Conservation (phyloP, 92 coral and sea anemone species). For the Montipora capitata region DNA sequence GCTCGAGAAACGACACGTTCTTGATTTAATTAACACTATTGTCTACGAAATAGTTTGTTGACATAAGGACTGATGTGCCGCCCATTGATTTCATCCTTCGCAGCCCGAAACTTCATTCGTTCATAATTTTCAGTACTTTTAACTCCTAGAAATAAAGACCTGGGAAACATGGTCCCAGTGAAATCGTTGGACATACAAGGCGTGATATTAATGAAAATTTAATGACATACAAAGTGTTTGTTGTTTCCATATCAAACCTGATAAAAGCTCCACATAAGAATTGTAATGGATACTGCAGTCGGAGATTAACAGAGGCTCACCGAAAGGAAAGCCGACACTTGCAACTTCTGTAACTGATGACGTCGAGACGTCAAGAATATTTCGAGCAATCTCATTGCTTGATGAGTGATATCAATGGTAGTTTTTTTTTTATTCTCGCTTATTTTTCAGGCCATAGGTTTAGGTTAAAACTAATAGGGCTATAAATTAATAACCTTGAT, state of each 20-base stretch:
- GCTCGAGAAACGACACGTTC: constrained; percentile 26
- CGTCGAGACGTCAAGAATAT: constrained; percentile 26
- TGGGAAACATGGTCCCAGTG: neutral
- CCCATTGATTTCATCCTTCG: constrained; percentile 18
- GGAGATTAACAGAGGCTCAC: constrained; percentile 43
- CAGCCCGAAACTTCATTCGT: neutral
- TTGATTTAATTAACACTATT: constrained; percentile 80
- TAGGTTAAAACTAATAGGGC: neutral
- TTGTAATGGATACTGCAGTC: constrained; percentile 70
- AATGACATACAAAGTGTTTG: constrained; percentile 39
- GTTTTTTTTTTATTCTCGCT: neutral
- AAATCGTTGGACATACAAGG: constrained; percentile 25
- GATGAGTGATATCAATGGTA: constrained; percentile 1
- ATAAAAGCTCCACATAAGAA: constrained; percentile 45
- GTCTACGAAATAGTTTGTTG: constrained; percentile 77
- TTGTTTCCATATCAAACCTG: constrained; percentile 57
- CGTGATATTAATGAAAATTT: constrained; percentile 59
- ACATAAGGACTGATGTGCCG: constrained; percentile 67
- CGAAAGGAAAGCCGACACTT: constrained; percentile 48
- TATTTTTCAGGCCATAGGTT: neutral
- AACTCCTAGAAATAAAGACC: constrained; percentile 38
- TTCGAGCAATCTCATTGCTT: neutral
- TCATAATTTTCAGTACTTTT: neutral
- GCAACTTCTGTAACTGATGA: constrained; percentile 35
- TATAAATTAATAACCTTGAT: neutral